Conservation (phyloP, 2,113 vertebrate genomes). For the Colaptes auratus region DNA sequence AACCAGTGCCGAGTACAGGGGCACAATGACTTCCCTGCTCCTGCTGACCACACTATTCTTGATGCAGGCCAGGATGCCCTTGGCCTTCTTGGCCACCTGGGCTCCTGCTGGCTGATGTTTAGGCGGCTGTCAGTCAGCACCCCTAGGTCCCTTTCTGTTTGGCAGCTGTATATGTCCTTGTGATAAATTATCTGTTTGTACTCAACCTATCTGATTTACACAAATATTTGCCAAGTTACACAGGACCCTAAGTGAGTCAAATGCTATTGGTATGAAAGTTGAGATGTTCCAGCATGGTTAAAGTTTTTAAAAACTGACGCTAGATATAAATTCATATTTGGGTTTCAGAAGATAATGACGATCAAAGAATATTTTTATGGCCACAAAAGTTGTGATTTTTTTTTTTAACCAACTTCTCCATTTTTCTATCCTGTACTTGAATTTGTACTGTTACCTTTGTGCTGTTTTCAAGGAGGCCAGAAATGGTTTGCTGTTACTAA, state of each 20-base stretch:
- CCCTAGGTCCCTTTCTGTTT: too few species aligned
- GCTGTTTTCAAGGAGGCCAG: not conserved
- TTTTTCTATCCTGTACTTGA: not conserved
- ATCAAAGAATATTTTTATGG: not conserved
- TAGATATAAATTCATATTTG: fast-evolving
- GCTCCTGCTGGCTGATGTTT: too few species aligned
- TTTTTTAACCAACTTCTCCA: not conserved
- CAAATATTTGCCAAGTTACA: not conserved
- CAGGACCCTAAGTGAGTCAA: not conserved
- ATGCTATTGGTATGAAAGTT: not conserved
- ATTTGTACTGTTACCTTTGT: not conserved
- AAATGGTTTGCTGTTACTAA: not conserved
- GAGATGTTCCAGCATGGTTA: not conserved
- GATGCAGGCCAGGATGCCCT: too few species aligned
- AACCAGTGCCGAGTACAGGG: too few species aligned
- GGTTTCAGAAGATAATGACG: not conserved
- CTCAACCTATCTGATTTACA: not conserved
- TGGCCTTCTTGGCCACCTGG: too few species aligned
- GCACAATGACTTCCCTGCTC: too few species aligned
- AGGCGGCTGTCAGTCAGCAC: too few species aligned
- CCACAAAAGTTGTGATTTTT: fast-evolving
- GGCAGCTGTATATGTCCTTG: not conserved
- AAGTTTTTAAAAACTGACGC: not conserved
- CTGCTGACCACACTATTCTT: too few species aligned
- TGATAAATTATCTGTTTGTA: not conserved